Base-by-base conservation (phyloP, 2,888 invertebrate genomes). In the Teleiodes luculella region DNA sequence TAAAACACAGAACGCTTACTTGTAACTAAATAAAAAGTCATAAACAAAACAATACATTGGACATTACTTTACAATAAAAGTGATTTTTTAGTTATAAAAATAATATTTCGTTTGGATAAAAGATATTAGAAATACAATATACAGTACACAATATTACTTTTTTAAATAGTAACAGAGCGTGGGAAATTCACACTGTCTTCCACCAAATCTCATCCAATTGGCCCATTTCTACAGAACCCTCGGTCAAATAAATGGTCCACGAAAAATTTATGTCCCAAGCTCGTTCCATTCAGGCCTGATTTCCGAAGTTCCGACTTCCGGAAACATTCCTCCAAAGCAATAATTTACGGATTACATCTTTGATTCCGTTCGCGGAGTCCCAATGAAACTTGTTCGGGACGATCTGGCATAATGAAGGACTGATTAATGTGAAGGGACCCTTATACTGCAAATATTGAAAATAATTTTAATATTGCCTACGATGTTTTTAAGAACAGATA, bases 231-330 rank as follows among this genome's bases (percentile, higher is more conserved):
- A 56, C 52, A 63, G 64, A 67, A 66, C 72, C 70, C 76, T 73
- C 73, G 78, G 76, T 74, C 74, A 80, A 86, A 83, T 83, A 86
- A 87, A 87, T 84, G 83, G 82, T 66, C 75, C 79, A 70, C 72
- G 80, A 77, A 80, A 76, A 85, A 86, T 86, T 82, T 80, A 86
- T 84, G 76, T 68, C 65, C 68, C 70, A 73, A 68, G 70, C 70
- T 68, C 69, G 71, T 61, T 66, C 63, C 62, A 63, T 66, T 66
- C 55, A 56, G 61, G 55, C 51, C 57, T 57, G 61, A 62, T 60
- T 64, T 55, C 28, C 52, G 39, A 54, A 62, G 59, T 64, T 54
- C 28, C 53, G 37, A 54, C 54, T 48, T 53, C 47, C 51, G 30
- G 46, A 51, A 46, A 46, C 46, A 54, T 53, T 53, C 41, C 39